A percentile compares a stretch with the other conserved stretches of the same genome.
These are phyloP conservation scores for Anneissia japonica DNA, from an alignment of 35 echinoderm and acorn worm genomes.

Conservation along the genomic window DNA sequence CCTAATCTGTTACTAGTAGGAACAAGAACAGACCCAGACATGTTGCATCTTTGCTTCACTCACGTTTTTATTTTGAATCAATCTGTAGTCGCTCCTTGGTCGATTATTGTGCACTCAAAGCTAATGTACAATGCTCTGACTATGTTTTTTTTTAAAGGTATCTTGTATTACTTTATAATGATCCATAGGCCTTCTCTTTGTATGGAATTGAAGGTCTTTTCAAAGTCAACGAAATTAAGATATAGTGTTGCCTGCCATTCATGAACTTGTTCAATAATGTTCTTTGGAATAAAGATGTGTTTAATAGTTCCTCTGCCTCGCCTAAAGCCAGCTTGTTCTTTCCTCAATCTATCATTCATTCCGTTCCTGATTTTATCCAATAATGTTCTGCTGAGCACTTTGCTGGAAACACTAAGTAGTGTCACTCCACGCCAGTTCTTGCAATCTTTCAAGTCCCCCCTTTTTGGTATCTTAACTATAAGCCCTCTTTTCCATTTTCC, in stretches of 20 bases:
- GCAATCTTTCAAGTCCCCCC: neutral
- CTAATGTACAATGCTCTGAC: neutral
- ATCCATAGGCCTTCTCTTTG: neutral
- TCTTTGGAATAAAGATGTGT: neutral
- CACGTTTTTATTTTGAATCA: too few relatives aligned
- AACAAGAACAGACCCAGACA: too few relatives aligned
- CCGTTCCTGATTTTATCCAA: neutral
- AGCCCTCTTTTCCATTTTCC: slow-evolving; percentile 11
- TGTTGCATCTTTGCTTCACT: too few relatives aligned
- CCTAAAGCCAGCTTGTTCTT: slow-evolving; percentile 10
- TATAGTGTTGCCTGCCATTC: neutral
- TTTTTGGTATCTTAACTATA: slow-evolving; percentile 1
- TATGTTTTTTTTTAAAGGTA: slow-evolving; percentile 4
- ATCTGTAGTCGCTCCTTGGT: too few relatives aligned
- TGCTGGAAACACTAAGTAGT: neutral
- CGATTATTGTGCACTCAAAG: slow-evolving; percentile 2
- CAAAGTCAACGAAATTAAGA: neutral
- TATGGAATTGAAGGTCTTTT: neutral
- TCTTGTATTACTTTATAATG: neutral
- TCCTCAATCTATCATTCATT: neutral
- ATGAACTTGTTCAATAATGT: neutral
- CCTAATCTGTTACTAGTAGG: too few relatives aligned
- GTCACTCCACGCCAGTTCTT: neutral
- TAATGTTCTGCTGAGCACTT: neutral
- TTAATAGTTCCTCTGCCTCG: neutral